A percentile compares a stretch with the other conserved stretches of the same genome.
Conservation (phyloP, 2,113 vertebrate genomes). For the Atrichornis clamosus region DNA sequence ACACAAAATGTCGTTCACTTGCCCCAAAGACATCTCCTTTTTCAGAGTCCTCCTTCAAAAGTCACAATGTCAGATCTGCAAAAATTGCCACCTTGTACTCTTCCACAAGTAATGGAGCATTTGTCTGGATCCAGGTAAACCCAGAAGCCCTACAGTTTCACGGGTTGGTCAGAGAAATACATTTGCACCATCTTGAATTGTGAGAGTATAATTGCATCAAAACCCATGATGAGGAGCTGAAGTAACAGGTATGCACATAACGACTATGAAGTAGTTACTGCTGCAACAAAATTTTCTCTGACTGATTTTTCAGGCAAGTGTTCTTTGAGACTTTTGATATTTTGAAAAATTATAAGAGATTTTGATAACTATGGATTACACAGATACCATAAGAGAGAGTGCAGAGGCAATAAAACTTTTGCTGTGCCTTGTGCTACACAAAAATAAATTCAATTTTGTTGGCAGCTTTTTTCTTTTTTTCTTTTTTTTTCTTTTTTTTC, state of each 20-base stretch:
- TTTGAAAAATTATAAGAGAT: background rate
- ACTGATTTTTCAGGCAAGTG: background rate
- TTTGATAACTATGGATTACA: background rate
- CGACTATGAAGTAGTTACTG: background rate
- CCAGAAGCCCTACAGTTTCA: background rate
- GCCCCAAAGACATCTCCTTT: background rate
- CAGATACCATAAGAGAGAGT: background rate
- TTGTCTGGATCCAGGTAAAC: background rate
- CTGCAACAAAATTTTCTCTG: background rate
- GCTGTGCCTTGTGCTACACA: background rate
- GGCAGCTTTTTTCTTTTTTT: background rate
- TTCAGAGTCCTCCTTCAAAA: background rate
- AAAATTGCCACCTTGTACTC: background rate
- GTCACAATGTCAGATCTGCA: accelerated
- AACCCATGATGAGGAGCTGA: background rate
- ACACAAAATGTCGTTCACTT: background rate
- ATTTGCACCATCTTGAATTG: background rate
- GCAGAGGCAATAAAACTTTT: background rate
- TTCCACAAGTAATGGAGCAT: background rate
- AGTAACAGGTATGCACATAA: background rate
- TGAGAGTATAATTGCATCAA: background rate
- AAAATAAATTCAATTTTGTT: background rate
- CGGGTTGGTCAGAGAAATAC: background rate
- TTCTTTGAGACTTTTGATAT: background rate
- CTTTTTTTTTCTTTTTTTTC: background rate